These are phyloP conservation scores for Luidia sarsii DNA, from an alignment of 53 echinoderm and acorn worm genomes.

Conservation along the genomic window DNA sequence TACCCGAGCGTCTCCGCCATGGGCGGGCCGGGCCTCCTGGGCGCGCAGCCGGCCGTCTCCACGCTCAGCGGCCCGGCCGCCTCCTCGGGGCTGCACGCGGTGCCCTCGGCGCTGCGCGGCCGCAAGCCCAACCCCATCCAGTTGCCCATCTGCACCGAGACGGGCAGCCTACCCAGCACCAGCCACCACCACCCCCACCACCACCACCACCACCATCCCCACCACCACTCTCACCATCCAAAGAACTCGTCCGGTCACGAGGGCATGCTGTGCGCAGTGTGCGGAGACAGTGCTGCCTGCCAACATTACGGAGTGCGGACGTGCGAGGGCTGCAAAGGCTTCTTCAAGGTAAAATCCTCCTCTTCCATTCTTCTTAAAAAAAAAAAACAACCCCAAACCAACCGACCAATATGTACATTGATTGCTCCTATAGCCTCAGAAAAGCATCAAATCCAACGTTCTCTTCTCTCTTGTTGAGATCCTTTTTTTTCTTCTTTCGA, in stretches of 20 bases:
- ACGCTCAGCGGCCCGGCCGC: slow-evolving; percentile 25
- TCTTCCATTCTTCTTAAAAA: too few relatives aligned
- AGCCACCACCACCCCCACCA: slow-evolving; percentile 61
- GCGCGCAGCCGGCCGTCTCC: slow-evolving; percentile 21
- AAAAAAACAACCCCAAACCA: too few relatives aligned
- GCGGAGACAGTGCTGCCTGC: slow-evolving; percentile 99
- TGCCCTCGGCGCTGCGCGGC: slow-evolving; percentile 23
- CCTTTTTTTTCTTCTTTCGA: too few relatives aligned
- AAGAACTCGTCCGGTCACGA: slow-evolving; percentile 65
- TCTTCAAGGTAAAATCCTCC: slow-evolving; percentile 99
- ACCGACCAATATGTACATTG: too few relatives aligned
- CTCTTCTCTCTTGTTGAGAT: too few relatives aligned
- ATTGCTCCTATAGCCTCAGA: too few relatives aligned
- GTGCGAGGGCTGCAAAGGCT: slow-evolving; percentile 99
- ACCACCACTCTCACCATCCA: too few relatives aligned
- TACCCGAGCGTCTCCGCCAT: slow-evolving; percentile 35
- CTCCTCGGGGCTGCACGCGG: slow-evolving; percentile 31
- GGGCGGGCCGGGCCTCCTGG: not conserved
- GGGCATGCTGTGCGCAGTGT: slow-evolving; percentile 95
- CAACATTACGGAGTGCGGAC: slow-evolving; percentile 99
- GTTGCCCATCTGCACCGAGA: slow-evolving; percentile 59
- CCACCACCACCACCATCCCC: too few relatives aligned
- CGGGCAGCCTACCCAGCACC: slow-evolving; percentile 46
- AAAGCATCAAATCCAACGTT: too few relatives aligned
- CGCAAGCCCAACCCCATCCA: slow-evolving; percentile 59